Evolutionary conservation across 2,113 vertebrate species (phyloP).

Genomic region (Tapirus terrestris): DNA sequence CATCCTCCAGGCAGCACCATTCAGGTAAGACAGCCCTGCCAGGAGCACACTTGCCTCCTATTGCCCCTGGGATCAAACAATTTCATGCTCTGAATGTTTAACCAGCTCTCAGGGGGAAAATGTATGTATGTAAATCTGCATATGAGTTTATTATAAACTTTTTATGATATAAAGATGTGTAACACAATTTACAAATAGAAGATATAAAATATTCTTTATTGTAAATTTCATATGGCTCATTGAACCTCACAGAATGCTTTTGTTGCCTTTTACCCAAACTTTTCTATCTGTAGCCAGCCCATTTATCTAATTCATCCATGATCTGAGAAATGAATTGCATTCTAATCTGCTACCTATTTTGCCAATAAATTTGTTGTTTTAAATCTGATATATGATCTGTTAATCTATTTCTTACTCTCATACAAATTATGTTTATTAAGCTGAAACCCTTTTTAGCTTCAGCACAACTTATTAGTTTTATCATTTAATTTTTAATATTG

Average conservation of each 20-base stretch:
- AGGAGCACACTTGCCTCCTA: too few species aligned
- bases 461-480: neutral
- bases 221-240: neutral
- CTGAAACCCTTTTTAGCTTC: neutral
- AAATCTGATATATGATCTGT: neutral
- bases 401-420: neutral
- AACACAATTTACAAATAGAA: neutral
- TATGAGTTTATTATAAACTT: neutral
- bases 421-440: slow-evolving; percentile 18
- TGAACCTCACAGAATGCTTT: neutral
- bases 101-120: neutral
- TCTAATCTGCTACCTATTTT: neutral
- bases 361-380: neutral
- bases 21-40: slow-evolving; percentile 89
- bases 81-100: neutral
- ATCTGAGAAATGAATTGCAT: neutral
- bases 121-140: neutral
- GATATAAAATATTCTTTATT: neutral
- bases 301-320: neutral
- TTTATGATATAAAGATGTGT: slow-evolving; percentile 5
- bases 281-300: neutral
- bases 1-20: slow-evolving; percentile 90
- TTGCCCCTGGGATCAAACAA: neutral
- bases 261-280: neutral
- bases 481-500: neutral